Conservation (phyloP, 2,113 vertebrate genomes). For the Nipponia nippon region DNA sequence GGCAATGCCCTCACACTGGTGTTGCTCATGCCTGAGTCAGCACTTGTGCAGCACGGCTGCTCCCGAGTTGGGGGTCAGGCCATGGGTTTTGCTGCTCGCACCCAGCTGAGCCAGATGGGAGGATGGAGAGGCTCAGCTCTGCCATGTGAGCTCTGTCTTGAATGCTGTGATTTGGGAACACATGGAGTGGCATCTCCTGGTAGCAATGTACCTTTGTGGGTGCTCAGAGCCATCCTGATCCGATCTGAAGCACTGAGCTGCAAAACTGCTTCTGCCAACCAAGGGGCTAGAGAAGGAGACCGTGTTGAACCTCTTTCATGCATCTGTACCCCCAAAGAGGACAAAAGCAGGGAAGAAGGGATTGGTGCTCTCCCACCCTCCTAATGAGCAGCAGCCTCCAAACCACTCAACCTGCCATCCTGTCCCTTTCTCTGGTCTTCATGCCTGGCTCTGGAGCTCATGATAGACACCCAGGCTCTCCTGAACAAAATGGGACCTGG, state of each 20-base stretch:
- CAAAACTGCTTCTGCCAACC: neutral
- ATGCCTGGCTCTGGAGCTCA: neutral
- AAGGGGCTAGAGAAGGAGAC: neutral
- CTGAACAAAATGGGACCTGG: neutral
- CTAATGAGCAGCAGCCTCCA: neutral
- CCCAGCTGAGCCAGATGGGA: neutral
- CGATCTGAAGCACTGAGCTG: neutral
- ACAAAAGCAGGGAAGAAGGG: neutral
- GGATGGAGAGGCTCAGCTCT: neutral
- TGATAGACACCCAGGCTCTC: neutral
- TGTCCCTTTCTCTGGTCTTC: neutral
- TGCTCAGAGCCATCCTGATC: neutral
- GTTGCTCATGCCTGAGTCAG: constrained; percentile 32
- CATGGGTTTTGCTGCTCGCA: rapidly evolving
- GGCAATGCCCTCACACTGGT: neutral
- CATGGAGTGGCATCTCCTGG: neutral
- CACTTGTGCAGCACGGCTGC: neutral
- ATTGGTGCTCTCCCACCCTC: neutral
- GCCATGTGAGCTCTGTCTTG: neutral
- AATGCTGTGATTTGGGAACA: neutral
- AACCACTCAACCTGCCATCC: neutral
- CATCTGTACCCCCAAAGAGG: neutral
- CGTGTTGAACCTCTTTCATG: neutral
- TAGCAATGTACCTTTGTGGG: neutral
- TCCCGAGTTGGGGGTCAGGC: neutral